Evolutionary conservation across 2,888 invertebrate genomes (phyloP), one percentile per base, ranked within the genome.

Genomic region (Cetonia aurata): DNA sequence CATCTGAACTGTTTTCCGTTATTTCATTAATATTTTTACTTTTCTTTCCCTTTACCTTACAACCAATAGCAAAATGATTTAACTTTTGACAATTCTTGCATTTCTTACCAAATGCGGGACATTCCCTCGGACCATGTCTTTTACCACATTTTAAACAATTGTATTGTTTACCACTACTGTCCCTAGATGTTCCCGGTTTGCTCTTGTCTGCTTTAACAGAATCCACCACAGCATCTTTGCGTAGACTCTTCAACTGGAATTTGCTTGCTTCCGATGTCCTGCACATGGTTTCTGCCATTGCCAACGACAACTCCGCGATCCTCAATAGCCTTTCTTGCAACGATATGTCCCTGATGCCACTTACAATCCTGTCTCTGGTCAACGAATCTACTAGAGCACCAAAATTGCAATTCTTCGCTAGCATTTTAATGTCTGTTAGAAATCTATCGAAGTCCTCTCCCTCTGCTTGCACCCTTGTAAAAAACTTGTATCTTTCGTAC

Each of bases 261-360:
- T 75, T 59, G 72, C 77, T 78, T 48, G 55, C 73, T 66, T 76
- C 77, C n/a, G 76, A 57, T 33, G 74, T 69, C 53, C 69, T 19
- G 71, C 75, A 76, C 3, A 71, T 52, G 6, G 57, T 69, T 62
- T 74, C 76, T 48, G 75, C 72, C 33, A n/a, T 42, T 44, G 10
- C 42, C 33, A 70, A 25, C 12, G 66, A 62, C 55, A 75, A 60
- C 10, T 72, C 65, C 3, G 55, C 4, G 6, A n/a, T 53, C 10
- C 37, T 59, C 69, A 25, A 75, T n/a, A 76, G 57, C 52, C 73
- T 68, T 67, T 74, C 73, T 70, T 76, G 76, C 41, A 75, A 6
- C 4, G 67, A 41, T 12, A 72, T 9, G 46, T 74, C 73, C 15
- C 12, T 10, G 10, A 75, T 71, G n/a, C 75, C 75, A 57, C 52